Evolutionary conservation across 2,888 invertebrate genomes (phyloP).

Genomic region (Campopleginae sp.): DNA sequence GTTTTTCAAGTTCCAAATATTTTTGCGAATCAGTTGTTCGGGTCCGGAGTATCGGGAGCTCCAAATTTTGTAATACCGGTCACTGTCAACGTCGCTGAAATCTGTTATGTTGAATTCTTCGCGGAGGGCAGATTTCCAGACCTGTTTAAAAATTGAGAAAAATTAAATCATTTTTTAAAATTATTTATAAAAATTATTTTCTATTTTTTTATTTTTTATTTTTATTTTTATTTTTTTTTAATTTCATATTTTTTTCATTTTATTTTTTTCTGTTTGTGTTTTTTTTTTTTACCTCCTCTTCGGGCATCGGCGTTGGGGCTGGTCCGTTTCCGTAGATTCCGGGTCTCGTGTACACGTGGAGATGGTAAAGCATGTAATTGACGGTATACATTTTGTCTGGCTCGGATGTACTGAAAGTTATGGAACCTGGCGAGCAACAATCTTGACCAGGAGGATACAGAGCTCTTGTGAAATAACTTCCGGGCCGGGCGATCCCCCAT

Average conservation of each 20-base stretch:
- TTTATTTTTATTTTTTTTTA: too few relatives aligned
- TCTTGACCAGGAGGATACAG: constrained; percentile 84
- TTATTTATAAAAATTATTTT: too few relatives aligned
- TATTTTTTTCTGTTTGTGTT: too few relatives aligned
- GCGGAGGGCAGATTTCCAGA: constrained; percentile 85
- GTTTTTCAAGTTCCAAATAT: constrained; percentile 50
- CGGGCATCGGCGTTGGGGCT: constrained; percentile 81
- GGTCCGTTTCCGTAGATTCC: constrained; percentile 84
- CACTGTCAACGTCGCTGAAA: constrained; percentile 80
- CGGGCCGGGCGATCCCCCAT: constrained; percentile 81
- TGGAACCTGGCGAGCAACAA: constrained; percentile 85
- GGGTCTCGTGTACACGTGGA: constrained; percentile 83
- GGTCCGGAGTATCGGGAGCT: constrained; percentile 80
- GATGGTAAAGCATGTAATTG: constrained; percentile 85
- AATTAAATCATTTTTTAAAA: neutral
- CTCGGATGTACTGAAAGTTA: constrained; percentile 85
- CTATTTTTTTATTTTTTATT: too few relatives aligned
- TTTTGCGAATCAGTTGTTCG: constrained; percentile 67
- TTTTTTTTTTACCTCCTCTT: constrained; percentile 80
- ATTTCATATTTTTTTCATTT: too few relatives aligned
- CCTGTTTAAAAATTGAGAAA: constrained; percentile 80
- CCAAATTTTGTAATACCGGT: constrained; percentile 85
- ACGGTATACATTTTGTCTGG: constrained; percentile 85
- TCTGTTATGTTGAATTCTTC: constrained; percentile 82
- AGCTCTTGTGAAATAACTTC: constrained; percentile 85